Evolutionary conservation across 1,140 invertebrate species (phyloP).

Genomic region (Lordiphosa mommai): DNA sequence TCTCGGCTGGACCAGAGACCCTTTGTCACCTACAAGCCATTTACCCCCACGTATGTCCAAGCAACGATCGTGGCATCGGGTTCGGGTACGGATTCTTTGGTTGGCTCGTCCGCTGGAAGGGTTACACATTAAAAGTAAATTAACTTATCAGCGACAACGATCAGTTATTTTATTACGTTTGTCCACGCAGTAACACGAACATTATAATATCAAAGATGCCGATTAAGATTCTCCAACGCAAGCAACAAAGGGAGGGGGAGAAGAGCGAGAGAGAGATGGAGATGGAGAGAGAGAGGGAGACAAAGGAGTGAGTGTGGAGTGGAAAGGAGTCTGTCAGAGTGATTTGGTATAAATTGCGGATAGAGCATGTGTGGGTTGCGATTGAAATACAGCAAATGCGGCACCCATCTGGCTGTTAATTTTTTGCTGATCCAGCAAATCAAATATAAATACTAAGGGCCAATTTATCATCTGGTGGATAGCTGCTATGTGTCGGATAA

Average conservation of each 20-base stretch:
- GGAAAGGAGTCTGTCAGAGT: constrained; percentile 1
- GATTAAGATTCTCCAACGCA: constrained; percentile 61
- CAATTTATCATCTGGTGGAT: too few relatives aligned
- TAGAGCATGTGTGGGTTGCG: not conserved
- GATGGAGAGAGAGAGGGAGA: not conserved
- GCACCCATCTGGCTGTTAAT: too few relatives aligned
- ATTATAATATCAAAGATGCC: constrained; percentile 79
- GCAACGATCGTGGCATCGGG: not conserved
- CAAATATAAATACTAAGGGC: too few relatives aligned
- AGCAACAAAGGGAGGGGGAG: not conserved
- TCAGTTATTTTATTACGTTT: constrained; percentile 80
- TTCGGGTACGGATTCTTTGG: not conserved
- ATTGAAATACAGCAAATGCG: not conserved
- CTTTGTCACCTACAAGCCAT: constrained; percentile 71
- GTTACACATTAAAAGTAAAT: constrained; percentile 79
- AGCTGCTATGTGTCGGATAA: too few relatives aligned
- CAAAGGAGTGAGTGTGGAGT: not conserved
- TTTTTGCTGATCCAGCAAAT: too few relatives aligned
- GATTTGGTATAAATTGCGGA: too few relatives aligned
- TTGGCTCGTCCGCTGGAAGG: constrained; percentile 31
- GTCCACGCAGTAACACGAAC: constrained; percentile 79
- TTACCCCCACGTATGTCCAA: constrained; percentile 49
- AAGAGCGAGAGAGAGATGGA: constrained; percentile 3
- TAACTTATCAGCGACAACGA: constrained; percentile 79
- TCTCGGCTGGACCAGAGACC: constrained; percentile 19